A percentile compares a stretch with the other conserved stretches of the same genome.
Conservation (phyloP, 2,888 invertebrate genomes). For the Cheilosia variabilis region DNA sequence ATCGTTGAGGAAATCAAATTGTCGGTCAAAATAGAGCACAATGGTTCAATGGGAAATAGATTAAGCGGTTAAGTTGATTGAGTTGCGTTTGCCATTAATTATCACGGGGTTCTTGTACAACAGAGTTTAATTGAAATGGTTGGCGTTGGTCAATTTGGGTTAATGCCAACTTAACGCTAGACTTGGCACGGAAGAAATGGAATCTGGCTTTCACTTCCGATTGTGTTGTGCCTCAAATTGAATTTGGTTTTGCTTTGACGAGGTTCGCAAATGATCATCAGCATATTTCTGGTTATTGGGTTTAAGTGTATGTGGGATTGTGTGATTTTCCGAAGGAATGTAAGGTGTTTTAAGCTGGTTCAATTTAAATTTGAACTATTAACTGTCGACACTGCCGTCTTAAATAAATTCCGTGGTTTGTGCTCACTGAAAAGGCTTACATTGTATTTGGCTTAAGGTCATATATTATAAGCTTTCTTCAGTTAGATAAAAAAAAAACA, state of each 20-base stretch:
- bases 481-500: no score
- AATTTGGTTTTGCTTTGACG: not conserved
- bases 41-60: conserved; percentile 7
- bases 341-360: no score
- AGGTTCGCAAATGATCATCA: not conserved
- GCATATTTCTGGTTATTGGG: not conserved
- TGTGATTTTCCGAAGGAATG: no score
- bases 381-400: no score
- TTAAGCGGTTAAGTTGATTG: conserved; percentile 7
- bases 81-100: not conserved
- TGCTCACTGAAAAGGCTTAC: no score
- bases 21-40: not conserved
- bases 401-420: no score
- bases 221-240: not conserved
- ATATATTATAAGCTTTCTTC: no score
- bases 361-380: no score
- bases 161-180: not conserved
- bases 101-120: not conserved
- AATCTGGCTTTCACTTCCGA: not conserved
- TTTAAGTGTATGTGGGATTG: no score
- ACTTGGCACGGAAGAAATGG: not conserved
- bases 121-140: conserved; percentile 21
- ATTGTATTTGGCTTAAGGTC: no score
- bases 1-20: not conserved
- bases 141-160: not conserved